phyloP scores from a whole-genome alignment of 2,797 vertebrate species.

The Rousettus madagascariensis region DNA sequence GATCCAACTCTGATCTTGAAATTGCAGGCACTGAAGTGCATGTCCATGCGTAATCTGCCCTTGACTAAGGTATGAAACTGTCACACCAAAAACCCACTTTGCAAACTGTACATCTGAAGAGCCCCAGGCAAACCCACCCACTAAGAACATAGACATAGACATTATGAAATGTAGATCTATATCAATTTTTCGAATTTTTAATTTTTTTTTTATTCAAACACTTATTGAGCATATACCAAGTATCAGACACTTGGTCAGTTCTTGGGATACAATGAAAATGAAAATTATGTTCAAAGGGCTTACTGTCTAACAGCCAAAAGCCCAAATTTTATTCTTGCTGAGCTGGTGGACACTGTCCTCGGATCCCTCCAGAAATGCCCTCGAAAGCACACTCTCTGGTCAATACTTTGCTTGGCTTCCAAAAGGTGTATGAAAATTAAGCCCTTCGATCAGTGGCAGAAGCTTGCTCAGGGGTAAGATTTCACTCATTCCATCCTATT shows the following conservation, averaged over 20 bases:
- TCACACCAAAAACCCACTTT: not conserved
- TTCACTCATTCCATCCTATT: not conserved
- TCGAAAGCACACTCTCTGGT: not conserved
- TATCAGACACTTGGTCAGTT: not conserved
- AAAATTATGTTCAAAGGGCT: not conserved
- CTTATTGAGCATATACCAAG: not conserved
- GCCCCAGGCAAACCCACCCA: not conserved
- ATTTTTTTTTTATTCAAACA: not conserved
- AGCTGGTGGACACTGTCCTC: not conserved
- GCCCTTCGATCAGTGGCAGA: not conserved
- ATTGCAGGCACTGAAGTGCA: not conserved
- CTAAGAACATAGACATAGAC: not conserved
- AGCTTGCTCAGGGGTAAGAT: not conserved
- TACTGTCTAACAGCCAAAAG: not conserved
- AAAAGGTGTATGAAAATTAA: slow-evolving; percentile 8
- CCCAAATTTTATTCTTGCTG: not conserved
- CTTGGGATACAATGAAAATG: not conserved
- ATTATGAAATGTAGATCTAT: not conserved
- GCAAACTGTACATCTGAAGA: not conserved
- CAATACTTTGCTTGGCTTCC: slow-evolving; percentile 40
- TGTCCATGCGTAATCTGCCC: not conserved
- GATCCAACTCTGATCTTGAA: not conserved
- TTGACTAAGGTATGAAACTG: not conserved
- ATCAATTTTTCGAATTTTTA: not conserved
- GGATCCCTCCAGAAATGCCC: not conserved